Conservation (phyloP, 2,113 vertebrate genomes). For the Laterallus jamaicensis region DNA sequence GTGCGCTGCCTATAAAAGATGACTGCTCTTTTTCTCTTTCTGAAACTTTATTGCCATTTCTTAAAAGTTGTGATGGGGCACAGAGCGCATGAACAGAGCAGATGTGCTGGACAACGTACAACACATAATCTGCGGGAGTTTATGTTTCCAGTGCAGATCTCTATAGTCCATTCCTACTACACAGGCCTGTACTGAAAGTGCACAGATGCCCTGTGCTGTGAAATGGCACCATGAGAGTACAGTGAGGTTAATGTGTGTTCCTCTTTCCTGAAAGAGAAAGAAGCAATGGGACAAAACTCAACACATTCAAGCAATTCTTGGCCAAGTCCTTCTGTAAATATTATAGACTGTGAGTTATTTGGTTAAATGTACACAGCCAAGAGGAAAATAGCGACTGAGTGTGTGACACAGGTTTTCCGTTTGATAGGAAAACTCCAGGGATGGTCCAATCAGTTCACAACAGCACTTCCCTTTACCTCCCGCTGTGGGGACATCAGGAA, state of each 20-base stretch:
- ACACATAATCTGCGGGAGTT: neutral
- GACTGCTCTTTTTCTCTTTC: neutral
- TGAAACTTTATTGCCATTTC: neutral
- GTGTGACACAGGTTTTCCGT: neutral
- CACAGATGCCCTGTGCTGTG: fast-evolving
- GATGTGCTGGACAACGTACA: neutral
- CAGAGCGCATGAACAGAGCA: neutral
- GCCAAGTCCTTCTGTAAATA: neutral
- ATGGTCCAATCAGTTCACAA: neutral
- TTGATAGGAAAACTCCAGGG: neutral
- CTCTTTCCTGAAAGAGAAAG: neutral
- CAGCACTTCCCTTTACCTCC: neutral
- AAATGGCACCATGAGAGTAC: neutral
- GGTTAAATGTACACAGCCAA: neutral
- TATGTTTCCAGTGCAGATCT: neutral
- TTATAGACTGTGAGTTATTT: neutral
- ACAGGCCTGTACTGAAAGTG: neutral
- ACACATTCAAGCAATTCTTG: neutral
- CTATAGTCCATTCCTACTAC: neutral
- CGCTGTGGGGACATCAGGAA: neutral
- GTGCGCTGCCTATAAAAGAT: neutral
- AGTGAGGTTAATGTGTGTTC: neutral
- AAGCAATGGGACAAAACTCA: neutral
- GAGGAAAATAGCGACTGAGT: neutral
- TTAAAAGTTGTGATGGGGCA: neutral